Percentiles rank a stretch among this genome's conserved stretches.
Evolutionary conservation across 64 coral and sea anemone species (phyloP).

Genomic region (Acropora yongei): DNA sequence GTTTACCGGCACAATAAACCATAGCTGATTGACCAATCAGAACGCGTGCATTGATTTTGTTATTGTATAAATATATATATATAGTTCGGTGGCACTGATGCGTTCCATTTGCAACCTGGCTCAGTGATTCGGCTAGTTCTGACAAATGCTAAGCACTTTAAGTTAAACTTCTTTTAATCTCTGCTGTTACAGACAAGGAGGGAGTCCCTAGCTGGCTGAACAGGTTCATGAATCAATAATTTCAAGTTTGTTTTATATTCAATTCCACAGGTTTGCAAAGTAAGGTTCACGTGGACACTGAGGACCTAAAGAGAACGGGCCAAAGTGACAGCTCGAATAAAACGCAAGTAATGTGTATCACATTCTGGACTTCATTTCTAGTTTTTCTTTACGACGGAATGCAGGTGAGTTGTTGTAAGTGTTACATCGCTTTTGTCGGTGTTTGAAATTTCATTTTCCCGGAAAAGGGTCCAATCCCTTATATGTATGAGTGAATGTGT

Average conservation of each 20-base stretch:
- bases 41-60: no score
- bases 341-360: constrained; percentile 78
- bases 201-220: background rate
- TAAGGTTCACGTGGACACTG: constrained; percentile 44
- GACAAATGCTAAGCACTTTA: background rate
- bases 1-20: no score
- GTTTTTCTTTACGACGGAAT: constrained; percentile 96
- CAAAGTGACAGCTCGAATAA: constrained; percentile 57
- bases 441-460: no score
- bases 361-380: constrained; percentile 82
- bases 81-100: no score
- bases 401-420: constrained; percentile 59
- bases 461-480: no score
- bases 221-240: background rate
- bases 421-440: no score
- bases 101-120: no score
- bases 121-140: no score
- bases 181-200: background rate
- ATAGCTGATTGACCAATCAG: no score
- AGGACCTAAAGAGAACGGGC: constrained; percentile 6
- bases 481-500: no score
- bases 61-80: no score
- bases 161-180: background rate
- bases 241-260: background rate
- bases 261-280: background rate